Evolutionary conservation across 2,113 vertebrate species (phyloP), one percentile per base, ranked within the genome.

Genomic region (Lanius collurio): DNA sequence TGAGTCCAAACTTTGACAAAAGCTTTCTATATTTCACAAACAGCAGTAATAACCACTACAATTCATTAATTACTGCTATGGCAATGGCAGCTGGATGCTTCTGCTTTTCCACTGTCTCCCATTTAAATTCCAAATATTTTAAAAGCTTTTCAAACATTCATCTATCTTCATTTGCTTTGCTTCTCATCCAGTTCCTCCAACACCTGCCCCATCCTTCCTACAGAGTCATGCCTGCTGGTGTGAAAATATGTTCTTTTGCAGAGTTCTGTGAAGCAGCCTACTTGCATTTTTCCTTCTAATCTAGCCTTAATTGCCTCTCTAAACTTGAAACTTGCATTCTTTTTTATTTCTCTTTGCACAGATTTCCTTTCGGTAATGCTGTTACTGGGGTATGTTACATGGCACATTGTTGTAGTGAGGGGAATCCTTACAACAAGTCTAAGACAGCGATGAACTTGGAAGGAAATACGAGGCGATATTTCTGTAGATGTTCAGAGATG

Each of bases 91-190:
- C n/a, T 26, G 52, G 33, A 63, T 90, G 21, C 35, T 83, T 0
- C 2, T 80, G 77, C 67, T 69, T 93, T 90, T 96, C 50, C 50
- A 35, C n/a, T 68, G 53, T 78, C 30, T 93, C 23, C 53, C 20
- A 67, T 96, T 93, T 63, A 85, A 80, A 93, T 87, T 93, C 50
- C 75, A 93, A 69, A 77, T 63, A 91, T 94, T 94, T 89, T 79
- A 68, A 90, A 95, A 83, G 49, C 63, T 95, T 95, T 95, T 95
- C 82, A 96, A 80, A 67, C 30, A 62, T 85, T 94, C 63, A 83
- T 85, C 59, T 94, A 20, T 95, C 84, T 95, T 95, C 55, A 93
- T 87, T 95, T 94, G 39, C 53, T 87, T 90, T 93, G 41, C 83
- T 94, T 91, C 77, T 94, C 83, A 92, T 81, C 73, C 55, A 75